Evolutionary conservation across 2,797 vertebrate genomes (phyloP).

Genomic region (Sebastiscus albofasciatus): DNA sequence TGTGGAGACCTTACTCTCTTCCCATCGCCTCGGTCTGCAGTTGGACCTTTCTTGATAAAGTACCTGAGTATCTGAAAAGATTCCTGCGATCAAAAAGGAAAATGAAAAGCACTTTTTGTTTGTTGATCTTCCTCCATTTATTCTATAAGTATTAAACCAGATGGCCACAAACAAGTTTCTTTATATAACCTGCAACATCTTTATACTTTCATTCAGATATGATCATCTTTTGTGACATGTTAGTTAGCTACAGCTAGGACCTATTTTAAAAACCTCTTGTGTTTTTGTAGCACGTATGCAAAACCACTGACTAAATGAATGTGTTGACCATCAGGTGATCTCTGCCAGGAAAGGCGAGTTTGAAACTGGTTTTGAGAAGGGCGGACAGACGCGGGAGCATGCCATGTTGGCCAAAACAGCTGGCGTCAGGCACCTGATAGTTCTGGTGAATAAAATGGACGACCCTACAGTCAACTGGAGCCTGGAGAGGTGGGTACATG

Average conservation of each 20-base stretch:
- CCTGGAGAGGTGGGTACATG: conserved; percentile 88
- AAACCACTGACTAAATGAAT: not conserved
- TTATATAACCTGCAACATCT: not conserved
- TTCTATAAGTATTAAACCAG: not conserved
- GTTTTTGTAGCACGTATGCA: not conserved
- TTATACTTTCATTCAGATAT: not conserved
- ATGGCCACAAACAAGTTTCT: not conserved
- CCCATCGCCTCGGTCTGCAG: not conserved
- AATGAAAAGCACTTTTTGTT: not conserved
- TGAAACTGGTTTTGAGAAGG: conserved; percentile 98
- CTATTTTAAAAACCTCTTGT: not conserved
- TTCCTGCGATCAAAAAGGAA: not conserved
- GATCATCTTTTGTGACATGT: not conserved
- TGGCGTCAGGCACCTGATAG: conserved; percentile 97
- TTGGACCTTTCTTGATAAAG: not conserved
- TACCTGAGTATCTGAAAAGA: not conserved
- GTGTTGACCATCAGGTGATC: conserved; percentile 87
- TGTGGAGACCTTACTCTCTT: not conserved
- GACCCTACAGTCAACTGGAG: conserved; percentile 99
- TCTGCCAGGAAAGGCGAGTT: conserved; percentile 98
- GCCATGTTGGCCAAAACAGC: conserved; percentile 99
- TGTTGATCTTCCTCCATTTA: not conserved
- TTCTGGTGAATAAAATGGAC: conserved; percentile 99
- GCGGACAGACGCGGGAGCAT: conserved; percentile 97
- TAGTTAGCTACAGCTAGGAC: not conserved